Percentiles rank a stretch among this genome's conserved stretches.
Evolutionary conservation across 2,888 invertebrate species (phyloP).

Genomic region (Lithophane ornitopus): DNA sequence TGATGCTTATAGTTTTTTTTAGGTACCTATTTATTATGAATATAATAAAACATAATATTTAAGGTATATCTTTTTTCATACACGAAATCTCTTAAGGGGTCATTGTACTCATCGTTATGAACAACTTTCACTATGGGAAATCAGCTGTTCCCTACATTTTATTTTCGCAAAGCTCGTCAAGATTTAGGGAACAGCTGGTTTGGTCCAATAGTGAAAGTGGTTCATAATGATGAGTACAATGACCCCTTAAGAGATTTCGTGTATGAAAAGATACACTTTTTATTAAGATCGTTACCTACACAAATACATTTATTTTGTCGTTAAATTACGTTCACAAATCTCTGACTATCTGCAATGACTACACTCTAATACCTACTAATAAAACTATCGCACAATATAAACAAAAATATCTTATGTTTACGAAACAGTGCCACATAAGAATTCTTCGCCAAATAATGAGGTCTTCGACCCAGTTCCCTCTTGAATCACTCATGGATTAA

Average conservation of each 20-base stretch:
- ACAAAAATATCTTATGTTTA: slow-evolving; percentile 55
- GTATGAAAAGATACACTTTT: no score
- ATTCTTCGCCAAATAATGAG: slow-evolving; percentile 54
- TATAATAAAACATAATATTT: not conserved
- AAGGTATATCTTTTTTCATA: no score
- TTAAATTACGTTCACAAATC: slow-evolving; percentile 29
- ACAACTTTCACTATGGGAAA: no score
- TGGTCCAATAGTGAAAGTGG: no score
- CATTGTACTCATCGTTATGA: no score
- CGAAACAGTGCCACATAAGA: slow-evolving; percentile 51
- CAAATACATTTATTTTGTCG: slow-evolving; percentile 16
- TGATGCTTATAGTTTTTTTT: not conserved
- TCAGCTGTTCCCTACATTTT: no score
- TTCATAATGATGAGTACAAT: no score
- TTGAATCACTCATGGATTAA: slow-evolving; percentile 42
- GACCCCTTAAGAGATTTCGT: no score
- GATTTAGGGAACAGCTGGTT: no score
- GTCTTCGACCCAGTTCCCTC: slow-evolving; percentile 50
- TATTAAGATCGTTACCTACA: not conserved
- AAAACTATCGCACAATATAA: slow-evolving; percentile 43
- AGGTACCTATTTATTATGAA: not conserved
- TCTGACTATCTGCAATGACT: not conserved
- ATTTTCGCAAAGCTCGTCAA: no score
- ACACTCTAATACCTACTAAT: slow-evolving; percentile 14
- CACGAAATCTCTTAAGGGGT: no score